Conservation (phyloP, 2,797 vertebrate genomes). For the Lagorchestes hirsutus region DNA sequence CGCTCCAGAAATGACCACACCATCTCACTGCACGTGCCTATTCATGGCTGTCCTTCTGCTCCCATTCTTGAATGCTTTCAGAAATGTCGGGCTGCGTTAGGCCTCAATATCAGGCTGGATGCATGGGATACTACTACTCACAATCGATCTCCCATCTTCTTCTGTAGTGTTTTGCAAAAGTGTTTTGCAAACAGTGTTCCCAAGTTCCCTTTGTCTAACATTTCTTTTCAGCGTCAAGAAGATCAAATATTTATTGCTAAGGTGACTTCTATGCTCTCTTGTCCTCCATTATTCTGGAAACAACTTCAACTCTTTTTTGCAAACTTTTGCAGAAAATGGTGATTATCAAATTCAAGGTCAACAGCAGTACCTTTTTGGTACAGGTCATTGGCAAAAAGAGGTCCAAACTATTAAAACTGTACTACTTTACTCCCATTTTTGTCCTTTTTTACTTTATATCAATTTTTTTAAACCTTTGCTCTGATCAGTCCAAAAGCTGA, state of each 20-base stretch:
- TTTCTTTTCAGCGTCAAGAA: neutral
- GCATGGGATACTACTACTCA: neutral
- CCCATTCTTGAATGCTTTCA: too few species aligned
- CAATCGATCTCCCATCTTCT: neutral
- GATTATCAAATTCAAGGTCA: neutral
- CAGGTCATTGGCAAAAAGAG: neutral
- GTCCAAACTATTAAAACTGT: neutral
- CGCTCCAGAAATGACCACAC: neutral
- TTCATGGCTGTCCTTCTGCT: neutral
- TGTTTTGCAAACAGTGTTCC: neutral
- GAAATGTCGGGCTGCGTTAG: neutral
- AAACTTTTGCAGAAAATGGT: neutral
- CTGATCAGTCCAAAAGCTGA: neutral
- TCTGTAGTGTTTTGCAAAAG: neutral
- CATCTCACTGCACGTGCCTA: neutral
- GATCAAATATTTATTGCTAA: neutral
- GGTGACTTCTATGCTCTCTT: neutral
- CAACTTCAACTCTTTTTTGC: neutral
- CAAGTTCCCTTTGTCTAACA: neutral
- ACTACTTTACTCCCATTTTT: neutral
- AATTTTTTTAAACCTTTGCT: neutral
- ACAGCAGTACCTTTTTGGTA: rapidly evolving
- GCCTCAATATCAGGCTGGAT: neutral
- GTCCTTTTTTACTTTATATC: neutral
- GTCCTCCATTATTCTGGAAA: neutral